These are phyloP conservation scores for Amblyjoppa fuscipennis DNA, from an alignment of 2,888 invertebrate species.

Conservation along the genomic window DNA sequence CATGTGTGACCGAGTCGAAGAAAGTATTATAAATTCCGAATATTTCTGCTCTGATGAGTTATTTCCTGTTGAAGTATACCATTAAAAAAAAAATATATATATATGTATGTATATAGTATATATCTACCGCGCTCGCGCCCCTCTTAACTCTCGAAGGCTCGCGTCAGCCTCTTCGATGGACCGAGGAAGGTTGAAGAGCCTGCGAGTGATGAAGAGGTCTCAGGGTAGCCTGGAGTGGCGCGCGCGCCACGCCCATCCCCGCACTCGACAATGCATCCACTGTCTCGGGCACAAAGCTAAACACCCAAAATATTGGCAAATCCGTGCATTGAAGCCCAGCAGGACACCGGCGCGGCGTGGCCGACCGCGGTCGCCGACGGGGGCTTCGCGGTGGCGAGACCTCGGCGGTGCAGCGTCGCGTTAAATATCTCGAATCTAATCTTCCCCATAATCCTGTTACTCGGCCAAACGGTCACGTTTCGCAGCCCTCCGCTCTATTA, in stretches of 20 bases:
- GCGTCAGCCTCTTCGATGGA: conserved; percentile 13
- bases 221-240: conserved; percentile 41
- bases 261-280: conserved; percentile 71
- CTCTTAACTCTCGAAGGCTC: not conserved
- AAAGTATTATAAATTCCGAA: not conserved
- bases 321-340: conserved; percentile 72
- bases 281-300: conserved; percentile 80
- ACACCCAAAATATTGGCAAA: conserved; percentile 84
- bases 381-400: conserved; percentile 16
- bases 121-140: not conserved
- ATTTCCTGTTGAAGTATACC: not conserved
- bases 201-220: conserved; percentile 53
- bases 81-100: not conserved
- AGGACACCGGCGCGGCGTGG: conserved; percentile 37
- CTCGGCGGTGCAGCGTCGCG: conserved; percentile 47
- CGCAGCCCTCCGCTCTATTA: conserved; percentile 58
- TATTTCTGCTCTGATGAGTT: not conserved
- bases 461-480: conserved; percentile 81
- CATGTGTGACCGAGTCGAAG: not conserved
- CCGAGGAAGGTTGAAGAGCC: conserved; percentile 11
- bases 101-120: not conserved
- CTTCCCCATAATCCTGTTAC: conserved; percentile 81
- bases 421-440: conserved; percentile 80
- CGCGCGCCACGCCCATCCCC: conserved; percentile 72
- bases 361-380: conserved; percentile 34